phyloP scores from a whole-genome alignment of 2,888 invertebrate genomes.

The Diarsia dahlii region DNA sequence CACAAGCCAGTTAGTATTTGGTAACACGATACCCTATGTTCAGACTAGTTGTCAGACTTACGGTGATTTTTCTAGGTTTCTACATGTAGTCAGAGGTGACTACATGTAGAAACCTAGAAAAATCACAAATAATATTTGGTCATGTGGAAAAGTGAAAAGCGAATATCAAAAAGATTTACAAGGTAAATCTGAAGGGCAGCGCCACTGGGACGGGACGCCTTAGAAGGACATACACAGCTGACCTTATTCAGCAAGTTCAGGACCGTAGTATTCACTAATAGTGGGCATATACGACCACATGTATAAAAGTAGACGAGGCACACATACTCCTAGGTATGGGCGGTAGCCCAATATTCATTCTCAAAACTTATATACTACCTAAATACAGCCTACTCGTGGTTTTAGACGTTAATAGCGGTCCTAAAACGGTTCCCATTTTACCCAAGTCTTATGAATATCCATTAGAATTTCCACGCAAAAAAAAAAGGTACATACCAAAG shows the following conservation, averaged over 20 bases:
- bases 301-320: no score
- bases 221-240: neutral
- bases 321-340: no score
- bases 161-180: neutral
- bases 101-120: no score
- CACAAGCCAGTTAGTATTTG: no score
- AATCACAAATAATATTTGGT: no score
- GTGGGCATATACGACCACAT: neutral
- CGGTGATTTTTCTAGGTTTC: no score
- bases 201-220: accelerated
- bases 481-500: neutral
- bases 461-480: constrained; percentile 24
- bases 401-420: neutral
- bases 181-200: neutral
- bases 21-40: no score
- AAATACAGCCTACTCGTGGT: neutral
- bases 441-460: constrained; percentile 6
- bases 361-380: neutral
- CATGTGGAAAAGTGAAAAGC: neutral
- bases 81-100: no score
- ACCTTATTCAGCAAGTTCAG: neutral
- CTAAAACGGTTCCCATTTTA: constrained; percentile 8
- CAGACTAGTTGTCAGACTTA: no score
- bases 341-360: neutral
- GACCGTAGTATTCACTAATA: neutral